These are phyloP conservation scores for Mugil cephalus DNA, from an alignment of 2,113 vertebrate species.

Conservation along the genomic window DNA sequence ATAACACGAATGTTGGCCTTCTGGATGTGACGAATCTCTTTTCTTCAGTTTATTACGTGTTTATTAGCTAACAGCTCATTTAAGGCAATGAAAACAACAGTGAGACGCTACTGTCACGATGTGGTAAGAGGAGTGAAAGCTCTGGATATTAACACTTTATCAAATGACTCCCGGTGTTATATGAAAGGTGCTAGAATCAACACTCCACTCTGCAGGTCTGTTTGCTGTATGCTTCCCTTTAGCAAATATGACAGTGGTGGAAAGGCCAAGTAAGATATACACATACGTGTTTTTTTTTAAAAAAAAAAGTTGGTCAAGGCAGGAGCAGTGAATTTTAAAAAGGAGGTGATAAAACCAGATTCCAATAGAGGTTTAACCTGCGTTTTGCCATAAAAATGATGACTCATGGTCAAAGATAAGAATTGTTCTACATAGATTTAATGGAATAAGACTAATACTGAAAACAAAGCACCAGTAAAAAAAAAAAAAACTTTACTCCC, in stretches of 20 bases:
- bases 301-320: background rate
- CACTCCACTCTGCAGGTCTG: background rate
- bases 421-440: no score
- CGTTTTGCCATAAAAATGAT: no score
- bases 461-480: background rate
- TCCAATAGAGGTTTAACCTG: no score
- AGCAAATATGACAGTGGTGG: background rate
- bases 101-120: background rate
- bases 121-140: background rate
- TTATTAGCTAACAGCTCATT: slow-evolving; percentile 42
- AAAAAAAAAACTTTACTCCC: slow-evolving; percentile 2
- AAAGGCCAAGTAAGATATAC: background rate
- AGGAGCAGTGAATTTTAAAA: slow-evolving; percentile 15
- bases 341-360: slow-evolving; percentile 8
- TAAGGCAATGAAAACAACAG: slow-evolving; percentile 14
- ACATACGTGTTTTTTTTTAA: background rate
- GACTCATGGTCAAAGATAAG: no score
- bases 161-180: background rate
- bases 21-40: slow-evolving; percentile 12
- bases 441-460: background rate
- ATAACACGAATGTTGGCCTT: slow-evolving; percentile 19
- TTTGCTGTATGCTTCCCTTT: no score
- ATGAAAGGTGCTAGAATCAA: background rate
- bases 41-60: slow-evolving; percentile 40
- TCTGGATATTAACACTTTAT: background rate